Evolutionary conservation across 1,140 invertebrate genomes (phyloP).

Genomic region (Sitodiplosis mosellana): DNA sequence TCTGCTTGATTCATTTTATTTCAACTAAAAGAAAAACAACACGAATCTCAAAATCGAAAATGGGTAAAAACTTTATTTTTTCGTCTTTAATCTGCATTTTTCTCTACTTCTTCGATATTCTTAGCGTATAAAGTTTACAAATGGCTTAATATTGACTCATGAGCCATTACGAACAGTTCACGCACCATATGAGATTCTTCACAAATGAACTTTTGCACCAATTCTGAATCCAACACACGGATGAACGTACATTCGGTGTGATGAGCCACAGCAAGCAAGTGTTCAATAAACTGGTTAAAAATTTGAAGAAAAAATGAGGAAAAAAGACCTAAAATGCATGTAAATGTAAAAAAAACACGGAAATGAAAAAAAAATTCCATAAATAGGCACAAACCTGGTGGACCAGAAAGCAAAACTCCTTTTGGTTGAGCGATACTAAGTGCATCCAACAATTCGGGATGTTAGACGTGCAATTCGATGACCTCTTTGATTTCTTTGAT

Average conservation of each 20-base stretch:
- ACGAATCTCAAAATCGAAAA: no score
- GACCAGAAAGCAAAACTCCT: conserved; percentile 94
- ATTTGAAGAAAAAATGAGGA: no score
- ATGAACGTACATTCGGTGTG: conserved; percentile 99
- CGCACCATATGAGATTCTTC: conserved; percentile 99
- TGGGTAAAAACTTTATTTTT: no score
- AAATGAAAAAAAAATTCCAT: conserved; percentile 11
- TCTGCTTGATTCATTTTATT: no score
- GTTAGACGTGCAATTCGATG: conserved; percentile 97
- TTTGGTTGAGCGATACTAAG: conserved; percentile 99
- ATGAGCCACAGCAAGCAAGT: conserved; percentile 97
- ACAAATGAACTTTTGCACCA: conserved; percentile 99
- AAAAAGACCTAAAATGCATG: no score
- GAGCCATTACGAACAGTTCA: conserved; percentile 98
- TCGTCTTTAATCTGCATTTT: no score
- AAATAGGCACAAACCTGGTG: conserved; percentile 40
- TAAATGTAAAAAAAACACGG: no score
- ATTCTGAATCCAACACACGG: conserved; percentile 92
- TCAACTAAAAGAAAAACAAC: no score
- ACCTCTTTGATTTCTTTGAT: conserved; percentile 99
- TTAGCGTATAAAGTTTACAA: no score
- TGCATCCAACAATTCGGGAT: conserved; percentile 98
- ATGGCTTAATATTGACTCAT: no score
- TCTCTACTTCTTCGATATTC: no score
- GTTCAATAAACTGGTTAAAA: no score